Percentiles rank a stretch among this genome's conserved stretches.
These are phyloP conservation scores for Grantiella picta DNA, from an alignment of 2,113 vertebrate genomes.

Conservation along the genomic window DNA sequence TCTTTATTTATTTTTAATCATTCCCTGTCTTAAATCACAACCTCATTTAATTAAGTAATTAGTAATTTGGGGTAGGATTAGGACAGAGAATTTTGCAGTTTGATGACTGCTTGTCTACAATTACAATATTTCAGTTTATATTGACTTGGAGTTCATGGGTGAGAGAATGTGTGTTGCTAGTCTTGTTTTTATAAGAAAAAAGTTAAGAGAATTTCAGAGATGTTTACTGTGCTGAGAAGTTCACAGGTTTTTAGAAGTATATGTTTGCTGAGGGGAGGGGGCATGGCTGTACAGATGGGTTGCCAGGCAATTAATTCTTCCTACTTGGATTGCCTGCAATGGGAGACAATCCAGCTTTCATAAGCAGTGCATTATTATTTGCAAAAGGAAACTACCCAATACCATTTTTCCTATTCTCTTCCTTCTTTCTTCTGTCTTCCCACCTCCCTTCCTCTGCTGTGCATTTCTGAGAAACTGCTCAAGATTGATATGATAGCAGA, in stretches of 20 bases:
- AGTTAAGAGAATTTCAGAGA: constrained; percentile 17
- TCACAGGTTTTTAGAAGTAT: constrained; percentile 3
- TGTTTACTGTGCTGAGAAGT: background rate
- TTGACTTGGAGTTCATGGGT: background rate
- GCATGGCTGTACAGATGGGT: constrained; percentile 40
- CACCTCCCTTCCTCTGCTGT: constrained; percentile 46
- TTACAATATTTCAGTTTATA: background rate
- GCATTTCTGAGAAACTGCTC: constrained; percentile 67
- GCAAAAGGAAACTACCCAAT: constrained; percentile 45
- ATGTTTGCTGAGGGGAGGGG: constrained; percentile 17
- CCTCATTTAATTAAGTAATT: background rate
- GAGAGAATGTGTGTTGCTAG: background rate
- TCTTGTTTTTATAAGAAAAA: background rate
- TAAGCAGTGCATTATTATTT: constrained; percentile 21
- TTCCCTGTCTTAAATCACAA: background rate
- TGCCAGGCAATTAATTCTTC: constrained; percentile 60
- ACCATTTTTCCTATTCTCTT: constrained; percentile 65
- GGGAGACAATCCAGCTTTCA: constrained; percentile 38
- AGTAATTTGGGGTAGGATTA: background rate
- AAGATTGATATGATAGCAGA: constrained; percentile 80
- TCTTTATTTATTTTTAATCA: background rate
- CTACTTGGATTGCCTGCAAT: constrained; percentile 40
- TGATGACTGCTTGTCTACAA: background rate
- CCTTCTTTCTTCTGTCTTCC: constrained; percentile 52
- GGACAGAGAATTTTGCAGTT: background rate